Percentiles rank a stretch among this genome's conserved stretches.
These are phyloP conservation scores for Kryptolebias marmoratus DNA, from an alignment of 2,113 vertebrate genomes.

Conservation along the genomic window DNA sequence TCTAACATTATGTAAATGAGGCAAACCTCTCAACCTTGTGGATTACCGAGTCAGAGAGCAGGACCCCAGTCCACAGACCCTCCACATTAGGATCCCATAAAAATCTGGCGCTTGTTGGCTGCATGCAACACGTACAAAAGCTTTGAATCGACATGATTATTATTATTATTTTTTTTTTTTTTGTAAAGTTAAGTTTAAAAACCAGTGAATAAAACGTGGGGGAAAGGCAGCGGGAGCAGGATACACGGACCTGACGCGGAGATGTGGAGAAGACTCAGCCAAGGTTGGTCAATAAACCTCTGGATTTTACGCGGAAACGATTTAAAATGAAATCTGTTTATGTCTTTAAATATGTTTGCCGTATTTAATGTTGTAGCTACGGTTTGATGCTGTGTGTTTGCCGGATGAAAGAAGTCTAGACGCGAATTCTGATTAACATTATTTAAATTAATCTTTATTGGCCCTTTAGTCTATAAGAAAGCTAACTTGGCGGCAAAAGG, in stretches of 20 bases:
- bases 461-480: not conserved
- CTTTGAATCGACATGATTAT: constrained; percentile 27
- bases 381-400: not conserved
- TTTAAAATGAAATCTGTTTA: not conserved
- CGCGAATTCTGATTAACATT: not conserved
- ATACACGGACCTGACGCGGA: constrained; percentile 32
- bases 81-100: constrained; percentile 72
- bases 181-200: constrained; percentile 32
- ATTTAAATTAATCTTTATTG: not conserved
- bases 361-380: not conserved
- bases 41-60: constrained; percentile 86
- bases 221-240: constrained; percentile 11
- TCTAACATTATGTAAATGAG: constrained; percentile 85
- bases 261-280: constrained; percentile 30
- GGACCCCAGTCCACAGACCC: constrained; percentile 79
- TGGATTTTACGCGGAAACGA: not conserved
- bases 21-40: constrained; percentile 84
- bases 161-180: constrained; percentile 13
- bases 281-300: constrained; percentile 54
- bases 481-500: not conserved
- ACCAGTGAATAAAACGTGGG: constrained; percentile 12
- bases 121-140: constrained; percentile 47
- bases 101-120: constrained; percentile 68
- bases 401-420: not conserved
- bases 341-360: not conserved